These are phyloP conservation scores for Drosophila ogumai DNA, from an alignment of 1,140 invertebrate genomes.

Conservation along the genomic window DNA sequence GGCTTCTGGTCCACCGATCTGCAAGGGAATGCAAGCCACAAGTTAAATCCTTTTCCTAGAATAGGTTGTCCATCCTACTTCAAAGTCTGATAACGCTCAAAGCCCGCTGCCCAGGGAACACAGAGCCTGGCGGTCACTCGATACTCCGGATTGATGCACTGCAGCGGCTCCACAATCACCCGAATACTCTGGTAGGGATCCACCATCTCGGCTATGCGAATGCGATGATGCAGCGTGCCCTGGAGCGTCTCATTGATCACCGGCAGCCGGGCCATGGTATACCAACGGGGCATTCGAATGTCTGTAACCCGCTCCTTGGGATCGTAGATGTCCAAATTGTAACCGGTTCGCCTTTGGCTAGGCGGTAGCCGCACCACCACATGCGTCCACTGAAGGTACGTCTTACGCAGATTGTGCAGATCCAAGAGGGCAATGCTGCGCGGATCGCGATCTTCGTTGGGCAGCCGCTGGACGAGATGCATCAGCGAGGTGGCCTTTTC, in stretches of 20 bases:
- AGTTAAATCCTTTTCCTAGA: too few species aligned
- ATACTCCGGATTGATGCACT: conserved; percentile 85
- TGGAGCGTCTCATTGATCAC: conserved; percentile 85
- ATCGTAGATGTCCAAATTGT: conserved; percentile 89
- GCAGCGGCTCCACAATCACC: conserved; percentile 86
- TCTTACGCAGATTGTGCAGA: conserved; percentile 87
- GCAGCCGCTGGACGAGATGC: conserved; percentile 87
- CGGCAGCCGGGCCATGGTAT: conserved; percentile 72
- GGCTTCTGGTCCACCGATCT: conserved; percentile 70
- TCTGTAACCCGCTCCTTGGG: conserved; percentile 86
- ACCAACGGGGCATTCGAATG: conserved; percentile 86
- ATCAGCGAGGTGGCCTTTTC: conserved; percentile 88
- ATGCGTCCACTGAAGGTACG: conserved; percentile 88
- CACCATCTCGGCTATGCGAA: conserved; percentile 86
- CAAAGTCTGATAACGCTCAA: conserved; percentile 87
- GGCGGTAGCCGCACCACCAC: conserved; percentile 89
- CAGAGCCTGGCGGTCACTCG: conserved; percentile 87
- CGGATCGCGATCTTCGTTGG: conserved; percentile 77
- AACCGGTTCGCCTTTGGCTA: conserved; percentile 87
- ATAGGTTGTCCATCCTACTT: conserved; percentile 84
- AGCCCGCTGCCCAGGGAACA: conserved; percentile 88
- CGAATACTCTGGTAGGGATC: conserved; percentile 87
- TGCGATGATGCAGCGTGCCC: conserved; percentile 86
- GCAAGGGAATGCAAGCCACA: not conserved
- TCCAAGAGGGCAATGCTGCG: conserved; percentile 88